Conservation (phyloP, 2,113 vertebrate species). For the Platysternon megacephalum region DNA sequence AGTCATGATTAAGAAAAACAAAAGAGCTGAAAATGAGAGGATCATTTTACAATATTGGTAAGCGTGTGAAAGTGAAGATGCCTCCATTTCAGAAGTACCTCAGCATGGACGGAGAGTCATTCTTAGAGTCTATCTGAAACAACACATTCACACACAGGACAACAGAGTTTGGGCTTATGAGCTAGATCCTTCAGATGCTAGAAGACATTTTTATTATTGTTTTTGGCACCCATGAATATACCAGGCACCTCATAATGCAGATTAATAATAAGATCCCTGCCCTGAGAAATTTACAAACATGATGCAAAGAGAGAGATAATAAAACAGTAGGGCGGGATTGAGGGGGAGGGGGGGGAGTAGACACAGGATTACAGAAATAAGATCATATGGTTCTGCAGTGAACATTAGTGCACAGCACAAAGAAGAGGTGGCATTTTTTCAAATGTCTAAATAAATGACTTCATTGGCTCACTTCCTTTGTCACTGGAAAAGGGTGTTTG, state of each 20-base stretch:
- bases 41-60: neutral
- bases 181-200: neutral
- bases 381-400: neutral
- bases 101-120: neutral
- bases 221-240: neutral
- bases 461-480: neutral
- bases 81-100: neutral
- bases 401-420: neutral
- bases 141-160: neutral
- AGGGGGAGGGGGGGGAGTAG: neutral
- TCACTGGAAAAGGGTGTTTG: neutral
- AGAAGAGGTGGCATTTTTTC: neutral
- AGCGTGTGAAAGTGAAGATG: neutral
- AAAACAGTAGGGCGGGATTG: neutral
- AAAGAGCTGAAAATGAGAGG: neutral
- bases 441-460: neutral
- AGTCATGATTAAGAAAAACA: neutral
- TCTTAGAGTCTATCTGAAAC: neutral
- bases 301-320: neutral
- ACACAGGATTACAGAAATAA: neutral
- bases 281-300: neutral
- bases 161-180: neutral
- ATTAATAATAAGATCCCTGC: neutral
- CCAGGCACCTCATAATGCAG: neutral
- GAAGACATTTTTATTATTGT: neutral